These are phyloP conservation scores for Phenganax stokvisi DNA, from an alignment of 92 coral and sea anemone species.

Conservation along the genomic window DNA sequence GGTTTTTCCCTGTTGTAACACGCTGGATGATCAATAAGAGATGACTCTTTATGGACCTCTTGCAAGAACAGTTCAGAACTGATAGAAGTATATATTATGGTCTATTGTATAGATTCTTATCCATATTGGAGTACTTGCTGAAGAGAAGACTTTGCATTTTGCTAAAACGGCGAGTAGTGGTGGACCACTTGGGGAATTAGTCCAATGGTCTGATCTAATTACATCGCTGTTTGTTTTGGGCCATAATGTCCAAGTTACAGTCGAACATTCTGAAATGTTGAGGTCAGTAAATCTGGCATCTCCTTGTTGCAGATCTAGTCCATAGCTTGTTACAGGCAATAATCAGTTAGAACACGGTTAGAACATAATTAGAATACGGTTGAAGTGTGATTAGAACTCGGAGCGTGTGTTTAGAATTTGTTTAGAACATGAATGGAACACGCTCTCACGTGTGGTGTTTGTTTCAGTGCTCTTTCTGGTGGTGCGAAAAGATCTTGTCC, in stretches of 20 bases:
- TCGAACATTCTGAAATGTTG: conserved; percentile 48
- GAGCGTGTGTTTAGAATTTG: background rate
- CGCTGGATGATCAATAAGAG: no score
- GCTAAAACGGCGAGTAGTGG: conserved; percentile 74
- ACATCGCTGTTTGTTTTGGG: conserved; percentile 74
- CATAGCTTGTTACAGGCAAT: no score
- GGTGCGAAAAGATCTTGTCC: conserved; percentile 62
- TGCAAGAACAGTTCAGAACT: background rate
- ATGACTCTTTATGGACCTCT: no score
- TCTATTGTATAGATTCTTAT: conserved; percentile 61
- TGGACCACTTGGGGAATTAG: conserved; percentile 92
- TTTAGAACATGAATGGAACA: background rate
- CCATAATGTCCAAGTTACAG: conserved; percentile 76
- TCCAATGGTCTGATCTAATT: conserved; percentile 95
- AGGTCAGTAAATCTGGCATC: conserved; percentile 39
- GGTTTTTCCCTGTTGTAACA: no score
- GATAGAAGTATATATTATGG: background rate
- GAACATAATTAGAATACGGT: background rate
- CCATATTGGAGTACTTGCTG: conserved; percentile 79
- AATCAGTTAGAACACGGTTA: background rate
- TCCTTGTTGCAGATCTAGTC: no score
- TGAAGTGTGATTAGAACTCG: no score
- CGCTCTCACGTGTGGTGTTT: background rate
- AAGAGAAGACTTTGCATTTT: conserved; percentile 65
- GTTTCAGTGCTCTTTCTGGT: conserved; percentile 41